Conservation (phyloP, 2,113 vertebrate species). For the Colistium nudipinnis region DNA sequence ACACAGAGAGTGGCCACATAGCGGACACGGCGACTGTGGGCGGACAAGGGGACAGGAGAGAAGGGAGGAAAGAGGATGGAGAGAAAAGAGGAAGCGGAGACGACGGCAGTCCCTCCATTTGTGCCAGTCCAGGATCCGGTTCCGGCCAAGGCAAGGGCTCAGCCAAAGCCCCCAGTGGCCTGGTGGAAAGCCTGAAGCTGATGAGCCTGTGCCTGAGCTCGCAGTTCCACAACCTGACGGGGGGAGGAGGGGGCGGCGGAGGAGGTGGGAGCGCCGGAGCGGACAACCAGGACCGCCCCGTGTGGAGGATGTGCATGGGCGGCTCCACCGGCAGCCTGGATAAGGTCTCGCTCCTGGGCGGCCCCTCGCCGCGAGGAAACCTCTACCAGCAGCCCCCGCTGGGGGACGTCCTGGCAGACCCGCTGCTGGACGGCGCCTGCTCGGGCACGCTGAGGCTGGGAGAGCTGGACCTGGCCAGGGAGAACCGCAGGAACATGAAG, state of each 20-base stretch:
- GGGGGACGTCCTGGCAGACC: slow-evolving; percentile 62
- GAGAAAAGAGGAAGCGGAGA: slow-evolving; percentile 44
- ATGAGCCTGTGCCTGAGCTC: slow-evolving; percentile 95
- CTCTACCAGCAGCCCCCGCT: slow-evolving; percentile 64
- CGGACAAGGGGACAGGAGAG: slow-evolving; percentile 15
- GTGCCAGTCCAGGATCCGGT: slow-evolving; percentile 79
- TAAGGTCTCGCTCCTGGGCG: slow-evolving; percentile 78
- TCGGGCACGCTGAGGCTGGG: slow-evolving; percentile 84
- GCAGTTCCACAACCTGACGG: slow-evolving; percentile 86
- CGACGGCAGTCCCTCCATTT: slow-evolving; percentile 78
- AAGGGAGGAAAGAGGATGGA: slow-evolving; percentile 19
- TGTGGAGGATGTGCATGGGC: slow-evolving; percentile 96
- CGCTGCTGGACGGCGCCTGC: slow-evolving; percentile 78
- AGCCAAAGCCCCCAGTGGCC: slow-evolving; percentile 73
- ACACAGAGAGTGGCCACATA: slow-evolving; percentile 84
- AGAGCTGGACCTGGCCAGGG: slow-evolving; percentile 86
- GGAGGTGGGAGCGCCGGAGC: slow-evolving; percentile 47
- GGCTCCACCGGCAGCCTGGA: slow-evolving; percentile 82
- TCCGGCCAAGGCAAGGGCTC: slow-evolving; percentile 69
- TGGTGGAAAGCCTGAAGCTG: slow-evolving; percentile 95
- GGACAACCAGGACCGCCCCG: slow-evolving; percentile 88
- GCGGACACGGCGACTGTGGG: slow-evolving; percentile 77
- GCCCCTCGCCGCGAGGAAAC: slow-evolving; percentile 71
- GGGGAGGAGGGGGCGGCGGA: slow-evolving; percentile 51
- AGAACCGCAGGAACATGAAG: slow-evolving; percentile 88